Evolutionary conservation across 2,888 invertebrate species (phyloP).

Genomic region (Ennomos quercinarius): DNA sequence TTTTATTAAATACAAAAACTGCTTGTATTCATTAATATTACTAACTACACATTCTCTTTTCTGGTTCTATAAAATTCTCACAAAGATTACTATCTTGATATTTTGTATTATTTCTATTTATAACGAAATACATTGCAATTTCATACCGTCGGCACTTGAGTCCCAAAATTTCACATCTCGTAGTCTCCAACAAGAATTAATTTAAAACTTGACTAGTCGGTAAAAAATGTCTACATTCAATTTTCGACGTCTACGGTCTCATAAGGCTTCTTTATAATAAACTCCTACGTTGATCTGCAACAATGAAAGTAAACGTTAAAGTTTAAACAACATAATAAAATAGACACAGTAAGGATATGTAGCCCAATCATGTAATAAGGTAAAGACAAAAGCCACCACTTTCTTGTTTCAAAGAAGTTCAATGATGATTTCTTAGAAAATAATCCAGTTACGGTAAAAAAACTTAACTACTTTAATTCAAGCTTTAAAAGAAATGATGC

Average conservation of each 20-base stretch:
- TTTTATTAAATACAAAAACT: neutral
- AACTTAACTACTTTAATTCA: too few relatives aligned
- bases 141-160: slow-evolving; percentile 63
- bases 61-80: slow-evolving; percentile 42
- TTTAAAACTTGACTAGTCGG: slow-evolving; percentile 72
- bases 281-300: slow-evolving; percentile 85
- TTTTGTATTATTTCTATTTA: slow-evolving; percentile 46
- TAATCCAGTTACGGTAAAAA: too few relatives aligned
- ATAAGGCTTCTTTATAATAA: slow-evolving; percentile 85
- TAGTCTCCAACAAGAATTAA: slow-evolving; percentile 75
- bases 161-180: slow-evolving; percentile 72
- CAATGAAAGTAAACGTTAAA: slow-evolving; percentile 44
- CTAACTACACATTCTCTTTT: slow-evolving; percentile 5
- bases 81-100: slow-evolving; percentile 44
- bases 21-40: slow-evolving; percentile 27
- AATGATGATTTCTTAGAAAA: too few relatives aligned
- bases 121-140: slow-evolving; percentile 55
- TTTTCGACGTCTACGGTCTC: slow-evolving; percentile 76
- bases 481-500: too few relatives aligned
- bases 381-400: too few relatives aligned
- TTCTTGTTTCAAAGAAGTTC: too few relatives aligned
- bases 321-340: neutral
- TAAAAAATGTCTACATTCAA: slow-evolving; percentile 77
- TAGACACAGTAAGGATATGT: neutral
- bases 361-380: neutral